phyloP scores from a whole-genome alignment of 2,113 vertebrate genomes.

The Leptobrachium leishanense region DNA sequence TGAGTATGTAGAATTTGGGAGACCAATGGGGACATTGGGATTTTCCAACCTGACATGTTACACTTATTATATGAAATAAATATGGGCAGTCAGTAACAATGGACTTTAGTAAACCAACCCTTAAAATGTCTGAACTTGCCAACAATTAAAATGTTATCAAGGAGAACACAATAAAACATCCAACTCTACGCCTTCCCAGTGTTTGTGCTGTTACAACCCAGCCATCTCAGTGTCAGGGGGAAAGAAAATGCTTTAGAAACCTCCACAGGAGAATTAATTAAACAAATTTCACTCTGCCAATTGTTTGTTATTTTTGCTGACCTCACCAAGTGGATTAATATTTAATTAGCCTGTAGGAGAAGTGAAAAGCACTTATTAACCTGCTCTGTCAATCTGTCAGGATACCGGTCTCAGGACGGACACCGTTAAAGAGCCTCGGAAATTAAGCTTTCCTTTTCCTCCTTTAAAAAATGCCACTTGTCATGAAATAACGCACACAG shows the following conservation, averaged over 20 bases:
- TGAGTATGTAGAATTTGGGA: too few species aligned
- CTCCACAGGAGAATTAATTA: slow-evolving; percentile 88
- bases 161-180: slow-evolving; percentile 40
- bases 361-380: slow-evolving; percentile 95
- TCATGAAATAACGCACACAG: neutral
- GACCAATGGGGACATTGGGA: too few species aligned
- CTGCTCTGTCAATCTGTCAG: slow-evolving; percentile 94
- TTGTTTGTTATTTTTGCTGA: slow-evolving; percentile 92
- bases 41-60: too few species aligned
- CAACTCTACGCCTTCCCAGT: slow-evolving; percentile 63
- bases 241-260: slow-evolving; percentile 67
- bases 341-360: slow-evolving; percentile 98
- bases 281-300: slow-evolving; percentile 80
- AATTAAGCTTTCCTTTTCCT: slow-evolving; percentile 21
- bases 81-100: neutral
- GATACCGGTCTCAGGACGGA: slow-evolving; percentile 71
- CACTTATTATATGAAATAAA: neutral
- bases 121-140: neutral
- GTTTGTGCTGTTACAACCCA: slow-evolving; percentile 50
- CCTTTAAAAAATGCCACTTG: neutral
- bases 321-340: slow-evolving; percentile 97
- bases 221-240: slow-evolving; percentile 59
- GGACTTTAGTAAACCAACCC: neutral
- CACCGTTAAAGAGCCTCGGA: slow-evolving; percentile 62
- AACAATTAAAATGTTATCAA: slow-evolving; percentile 20